Base-by-base conservation (phyloP, 2,797 vertebrate genomes). In the Phoebastria nigripes region DNA sequence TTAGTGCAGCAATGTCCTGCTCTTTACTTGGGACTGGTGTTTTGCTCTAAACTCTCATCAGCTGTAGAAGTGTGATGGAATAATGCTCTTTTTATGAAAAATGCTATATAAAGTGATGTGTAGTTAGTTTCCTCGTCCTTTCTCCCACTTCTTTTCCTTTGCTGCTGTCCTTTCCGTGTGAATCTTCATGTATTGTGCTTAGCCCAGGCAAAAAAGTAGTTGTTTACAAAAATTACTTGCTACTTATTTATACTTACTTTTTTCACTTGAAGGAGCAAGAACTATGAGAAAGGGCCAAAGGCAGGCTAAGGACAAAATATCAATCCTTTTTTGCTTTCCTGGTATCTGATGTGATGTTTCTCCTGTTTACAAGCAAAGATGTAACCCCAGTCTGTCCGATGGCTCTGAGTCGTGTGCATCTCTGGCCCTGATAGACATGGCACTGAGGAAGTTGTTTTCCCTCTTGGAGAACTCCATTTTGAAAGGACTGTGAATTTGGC, bases 381-480 rank as follows among this genome's bases (percentile, higher is more conserved):
- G 20, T 37, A 63, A 25, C 37, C 41, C 13, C 11, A 19, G 11
- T 31, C 55, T 74, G 9, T 54, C 24, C n/a, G n/a, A 4, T 33
- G 29, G 33, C 37, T 44, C 35, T 4, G 26, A 41, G 25, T 16
- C 0, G 0, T n/a, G 39, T 59, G 17, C 17, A 3, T 47, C 18
- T 72, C 31, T 52, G 29, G 35, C n/a, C 33, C 17, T 14, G 25
- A 31, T 12, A 65, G 31, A 55, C 4, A 6, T 4, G 18, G 17
- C 24, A 56, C 29, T 12, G 51, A 31, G 35, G 21, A 41, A 66
- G 15, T 55, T 10, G 33, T 49, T 82, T 65, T 62, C 37, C 22
- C 3, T 55, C 28, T 65, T 52, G 9, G 35, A 46, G 18, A 79
- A 21, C 8, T 63, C 55, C 2, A 0, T 72, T 70, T 79, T 54